Percentiles rank a stretch among this genome's conserved stretches.
Conservation (phyloP, 2,888 invertebrate genomes). For the Cheiracanthium punctorium region DNA sequence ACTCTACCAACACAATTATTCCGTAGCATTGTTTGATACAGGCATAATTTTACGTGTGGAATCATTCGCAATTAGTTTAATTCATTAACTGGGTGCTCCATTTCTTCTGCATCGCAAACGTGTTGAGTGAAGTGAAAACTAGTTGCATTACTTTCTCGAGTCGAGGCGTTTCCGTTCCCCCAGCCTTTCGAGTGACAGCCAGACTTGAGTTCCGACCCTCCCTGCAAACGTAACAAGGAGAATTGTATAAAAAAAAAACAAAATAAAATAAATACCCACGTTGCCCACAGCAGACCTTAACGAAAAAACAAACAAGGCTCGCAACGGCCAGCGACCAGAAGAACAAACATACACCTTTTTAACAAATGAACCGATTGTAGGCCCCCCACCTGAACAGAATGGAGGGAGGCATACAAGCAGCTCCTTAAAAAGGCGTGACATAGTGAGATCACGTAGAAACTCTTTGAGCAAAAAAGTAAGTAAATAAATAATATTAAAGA, state of each 20-base stretch:
- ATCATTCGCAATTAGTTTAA: background rate
- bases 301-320: constrained; percentile 9
- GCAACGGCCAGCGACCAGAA: constrained; percentile 17
- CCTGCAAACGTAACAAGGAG: constrained; percentile 10
- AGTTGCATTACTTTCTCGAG: background rate
- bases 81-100: background rate
- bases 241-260: constrained; percentile 41
- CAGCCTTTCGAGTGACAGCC: background rate
- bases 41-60: background rate
- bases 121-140: background rate
- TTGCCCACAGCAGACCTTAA: constrained; percentile 23
- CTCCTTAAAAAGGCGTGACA: constrained; percentile 46
- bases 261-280: too few species aligned
- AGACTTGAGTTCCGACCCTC: background rate
- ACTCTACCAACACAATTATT: too few species aligned
- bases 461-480: constrained; percentile 27
- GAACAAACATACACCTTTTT: constrained; percentile 58
- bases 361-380: constrained; percentile 53
- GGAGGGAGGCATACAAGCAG: background rate
- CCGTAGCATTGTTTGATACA: too few species aligned
- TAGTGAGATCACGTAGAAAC: constrained; percentile 51
- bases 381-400: background rate
- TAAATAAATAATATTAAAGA: constrained; percentile 30
- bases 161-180: background rate
- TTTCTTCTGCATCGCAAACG: background rate